These are phyloP conservation scores for Drosophila tsacasi DNA, from an alignment of 1,140 invertebrate species.

Conservation along the genomic window DNA sequence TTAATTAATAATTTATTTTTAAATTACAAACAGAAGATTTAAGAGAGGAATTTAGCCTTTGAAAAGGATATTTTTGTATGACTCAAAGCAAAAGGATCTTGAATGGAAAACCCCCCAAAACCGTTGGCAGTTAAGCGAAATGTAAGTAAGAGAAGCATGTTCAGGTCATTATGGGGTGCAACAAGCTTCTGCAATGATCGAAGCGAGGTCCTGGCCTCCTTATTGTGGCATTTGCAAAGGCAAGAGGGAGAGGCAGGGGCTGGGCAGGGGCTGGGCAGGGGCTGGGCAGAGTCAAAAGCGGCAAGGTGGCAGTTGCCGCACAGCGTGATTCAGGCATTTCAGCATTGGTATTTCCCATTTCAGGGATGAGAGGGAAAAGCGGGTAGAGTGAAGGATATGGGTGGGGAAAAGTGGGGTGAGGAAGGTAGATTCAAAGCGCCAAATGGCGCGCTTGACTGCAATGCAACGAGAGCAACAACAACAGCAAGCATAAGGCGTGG, in stretches of 20 bases:
- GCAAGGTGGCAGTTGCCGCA: conserved; percentile 5
- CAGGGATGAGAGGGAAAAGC: neutral
- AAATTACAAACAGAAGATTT: too few species aligned
- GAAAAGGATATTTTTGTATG: neutral
- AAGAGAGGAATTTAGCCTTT: too few species aligned
- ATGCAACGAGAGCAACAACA: conserved; percentile 41
- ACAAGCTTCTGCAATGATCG: conserved; percentile 36
- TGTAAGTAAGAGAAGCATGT: neutral
- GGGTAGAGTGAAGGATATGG: neutral
- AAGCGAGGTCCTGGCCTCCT: conserved; percentile 23
- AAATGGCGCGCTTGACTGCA: conserved; percentile 68
- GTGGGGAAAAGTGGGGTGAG: too few species aligned
- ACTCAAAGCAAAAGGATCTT: neutral
- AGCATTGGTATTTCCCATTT: conserved; percentile 47
- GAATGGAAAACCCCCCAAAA: neutral
- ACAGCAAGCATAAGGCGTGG: conserved; percentile 52
- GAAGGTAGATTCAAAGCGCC: conserved; percentile 55
- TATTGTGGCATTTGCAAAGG: neutral
- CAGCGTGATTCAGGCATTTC: conserved; percentile 44
- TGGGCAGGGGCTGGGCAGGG: neutral
- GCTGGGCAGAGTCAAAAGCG: neutral
- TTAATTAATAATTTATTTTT: too few species aligned
- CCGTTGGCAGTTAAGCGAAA: too few species aligned
- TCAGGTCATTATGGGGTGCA: conserved; percentile 15
- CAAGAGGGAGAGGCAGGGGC: neutral